These are phyloP conservation scores for Corella eumyota DNA, from an alignment of 23 tunicate genomes.

Conservation along the genomic window DNA sequence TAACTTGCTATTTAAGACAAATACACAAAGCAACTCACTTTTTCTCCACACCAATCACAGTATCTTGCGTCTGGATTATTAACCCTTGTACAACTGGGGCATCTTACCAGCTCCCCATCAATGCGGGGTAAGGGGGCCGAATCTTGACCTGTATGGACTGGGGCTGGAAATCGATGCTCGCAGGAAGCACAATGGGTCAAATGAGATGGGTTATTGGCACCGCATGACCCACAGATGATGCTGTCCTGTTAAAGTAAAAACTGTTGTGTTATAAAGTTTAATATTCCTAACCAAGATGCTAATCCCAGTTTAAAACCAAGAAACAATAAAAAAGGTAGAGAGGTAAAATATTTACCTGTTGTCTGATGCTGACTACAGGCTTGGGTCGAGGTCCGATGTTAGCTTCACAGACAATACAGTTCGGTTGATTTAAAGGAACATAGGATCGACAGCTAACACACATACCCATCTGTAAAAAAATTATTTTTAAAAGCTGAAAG, in stretches of 20 bases:
- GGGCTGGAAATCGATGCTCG: constrained; percentile 88
- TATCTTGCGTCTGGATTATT: constrained; percentile 96
- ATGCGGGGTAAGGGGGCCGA: constrained; percentile 89
- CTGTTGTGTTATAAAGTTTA: not conserved
- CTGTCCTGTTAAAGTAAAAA: constrained; percentile 24
- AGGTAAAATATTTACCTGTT: constrained; percentile 30
- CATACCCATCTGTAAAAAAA: constrained; percentile 74
- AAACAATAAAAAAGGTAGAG: not conserved
- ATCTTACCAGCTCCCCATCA: constrained; percentile 78
- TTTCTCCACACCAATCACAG: constrained; percentile 99
- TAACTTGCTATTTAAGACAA: too few species aligned
- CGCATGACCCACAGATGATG: constrained; percentile 81
- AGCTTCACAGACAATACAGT: constrained; percentile 90
- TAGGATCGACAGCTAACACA: constrained; percentile 83
- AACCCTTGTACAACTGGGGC: constrained; percentile 75
- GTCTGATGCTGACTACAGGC: constrained; percentile 47
- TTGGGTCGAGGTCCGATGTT: constrained; percentile 50
- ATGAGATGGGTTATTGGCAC: constrained; percentile 64
- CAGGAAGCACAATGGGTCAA: constrained; percentile 92
- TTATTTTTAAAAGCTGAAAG: too few species aligned
- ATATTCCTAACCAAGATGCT: not conserved
- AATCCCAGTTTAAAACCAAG: not conserved
- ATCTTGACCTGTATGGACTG: constrained; percentile 58
- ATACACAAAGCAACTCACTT: constrained; percentile 32
- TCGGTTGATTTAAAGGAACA: constrained; percentile 79